Evolutionary conservation across 2,113 vertebrate species (phyloP), one percentile per base, ranked within the genome.

Genomic region (Catharus bicknelli): DNA sequence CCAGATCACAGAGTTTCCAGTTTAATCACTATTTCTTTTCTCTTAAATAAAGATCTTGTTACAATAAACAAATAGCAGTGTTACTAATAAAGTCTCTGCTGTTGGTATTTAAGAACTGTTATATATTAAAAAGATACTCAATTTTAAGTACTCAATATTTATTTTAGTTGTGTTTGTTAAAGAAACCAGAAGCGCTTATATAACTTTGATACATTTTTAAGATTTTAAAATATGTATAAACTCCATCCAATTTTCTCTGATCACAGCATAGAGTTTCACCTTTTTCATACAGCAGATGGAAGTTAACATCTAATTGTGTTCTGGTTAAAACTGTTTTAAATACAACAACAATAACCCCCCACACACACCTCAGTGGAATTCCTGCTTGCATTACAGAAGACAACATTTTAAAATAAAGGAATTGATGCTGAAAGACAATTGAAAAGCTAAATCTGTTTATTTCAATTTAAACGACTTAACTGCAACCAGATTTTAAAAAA

Each of bases 191-290:
- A 94, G 36, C 48, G 23, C 53, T 84, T 75, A 45, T 72, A 53
- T 12, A 83, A 67, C 34, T 78, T 73, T 7, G 47, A 83, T 86
- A 79, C 17, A 19, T 55, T 72, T 74, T 95, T n/a, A 78, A 64
- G 38, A 79, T 51, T 70, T 94, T 83, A 96, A 76, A 97, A 98
- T 97, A 98, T 98, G 96, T 98, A 97, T 99, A 98, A 84, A 99
- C 97, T 23, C 98, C 98, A 70, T 99, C 98, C 51, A 98, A 96
- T 96, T 99, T 99, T 86, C 97, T 98, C 70, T 98, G 97, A 97
- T 99, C 98, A 66, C 93, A 98, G 94, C 97, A 97, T 32, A 98
- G 81, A 34, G 97, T 83, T 76, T 98, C 96, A 74, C 97, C 98
- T 59, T 97, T 96, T 36, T 99, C 98, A 90, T 98, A 98, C 14